Base-by-base conservation (phyloP, 1,140 invertebrate species). In the Zeugodacus cucurbitae region DNA sequence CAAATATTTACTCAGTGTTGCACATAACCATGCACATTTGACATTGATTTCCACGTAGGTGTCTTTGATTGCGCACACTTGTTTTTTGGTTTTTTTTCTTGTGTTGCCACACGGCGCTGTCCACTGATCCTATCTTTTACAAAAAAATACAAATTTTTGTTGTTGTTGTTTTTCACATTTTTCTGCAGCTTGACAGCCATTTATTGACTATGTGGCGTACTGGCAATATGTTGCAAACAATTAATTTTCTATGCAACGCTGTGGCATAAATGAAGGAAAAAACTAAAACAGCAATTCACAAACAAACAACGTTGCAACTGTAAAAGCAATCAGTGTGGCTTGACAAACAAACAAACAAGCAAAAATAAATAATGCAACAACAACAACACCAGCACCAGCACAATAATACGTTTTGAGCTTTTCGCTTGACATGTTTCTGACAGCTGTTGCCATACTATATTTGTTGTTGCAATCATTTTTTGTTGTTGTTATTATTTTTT, bases 351-450 rank as follows among this genome's bases (percentile, higher is more conserved):
- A 20, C 58, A 59, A 59, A 64, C 26, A 64, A 64, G 62, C 62
- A 70, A 59, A 59, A 70, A 37, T 14, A 70, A 70, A 70, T 11
- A 70, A 32, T 14, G 17, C 20, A 54, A 2, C 48, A 54, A 54
- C 74, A 82, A 82, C 32, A 70, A 34, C 74, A 54, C n/a, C n/a
- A n/a, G n/a, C n/a, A 82, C 44, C 29, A 54, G 74, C 74, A 82
- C 17, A 82, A 82, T 41, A 82, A 82, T 82, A 48, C 74, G 74
- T 48, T 82, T 82, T 82, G 74, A 82, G 74, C 74, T 82, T 82
- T 82, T 54, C 74, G 41, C 74, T 82, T 82, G 74, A 82, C 74
- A 82, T 82, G 41, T 82, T 82, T 82, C 41, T 82, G 74, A 82
- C 74, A 82, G 74, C 74, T 48, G 74, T 54, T 82, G 74, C 74